phyloP scores from a whole-genome alignment of 2,888 invertebrate species.

The Chydorus sphaericus region DNA sequence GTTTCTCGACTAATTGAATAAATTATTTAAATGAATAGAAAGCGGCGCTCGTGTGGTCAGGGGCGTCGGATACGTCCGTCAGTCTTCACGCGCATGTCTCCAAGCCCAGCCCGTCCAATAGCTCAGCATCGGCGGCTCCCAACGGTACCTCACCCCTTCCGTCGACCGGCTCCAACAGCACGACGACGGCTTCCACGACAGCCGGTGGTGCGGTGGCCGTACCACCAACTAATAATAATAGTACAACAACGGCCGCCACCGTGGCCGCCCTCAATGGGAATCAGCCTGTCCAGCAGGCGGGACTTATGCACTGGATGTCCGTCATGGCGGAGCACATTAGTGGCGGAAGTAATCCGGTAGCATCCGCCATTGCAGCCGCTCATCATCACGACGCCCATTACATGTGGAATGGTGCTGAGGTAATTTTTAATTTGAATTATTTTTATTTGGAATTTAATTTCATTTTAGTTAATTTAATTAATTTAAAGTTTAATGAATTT shows the following conservation, averaged over 20 bases:
- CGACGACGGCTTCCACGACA: background rate
- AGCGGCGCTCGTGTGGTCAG: slow-evolving; percentile 38
- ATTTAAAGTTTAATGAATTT: no score
- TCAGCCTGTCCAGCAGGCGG: slow-evolving; percentile 14
- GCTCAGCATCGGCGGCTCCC: slow-evolving; percentile 16
- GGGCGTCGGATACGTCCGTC: slow-evolving; percentile 29
- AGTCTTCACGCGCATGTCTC: slow-evolving; percentile 15
- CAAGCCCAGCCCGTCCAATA: slow-evolving; percentile 15
- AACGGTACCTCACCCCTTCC: slow-evolving; percentile 4
- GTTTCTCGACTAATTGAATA: background rate
- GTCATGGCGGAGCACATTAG: slow-evolving; percentile 91
- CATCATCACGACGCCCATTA: slow-evolving; percentile 52
- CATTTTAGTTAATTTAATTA: no score
- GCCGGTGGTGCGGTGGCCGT: background rate
- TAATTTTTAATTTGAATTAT: no score
- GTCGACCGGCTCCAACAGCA: background rate
- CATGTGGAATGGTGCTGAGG: slow-evolving; percentile 37
- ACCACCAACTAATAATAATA: background rate
- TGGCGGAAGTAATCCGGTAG: slow-evolving; percentile 34
- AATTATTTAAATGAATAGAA: slow-evolving; percentile 26
- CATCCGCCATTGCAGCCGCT: no score
- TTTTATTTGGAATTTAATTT: no score
- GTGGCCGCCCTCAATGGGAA: slow-evolving; percentile 14
- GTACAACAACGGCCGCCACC: slow-evolving; percentile 16
- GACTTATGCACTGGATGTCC: slow-evolving; percentile 87